Evolutionary conservation across 2,113 vertebrate species (phyloP).

Genomic region (Zapus hudsonius): DNA sequence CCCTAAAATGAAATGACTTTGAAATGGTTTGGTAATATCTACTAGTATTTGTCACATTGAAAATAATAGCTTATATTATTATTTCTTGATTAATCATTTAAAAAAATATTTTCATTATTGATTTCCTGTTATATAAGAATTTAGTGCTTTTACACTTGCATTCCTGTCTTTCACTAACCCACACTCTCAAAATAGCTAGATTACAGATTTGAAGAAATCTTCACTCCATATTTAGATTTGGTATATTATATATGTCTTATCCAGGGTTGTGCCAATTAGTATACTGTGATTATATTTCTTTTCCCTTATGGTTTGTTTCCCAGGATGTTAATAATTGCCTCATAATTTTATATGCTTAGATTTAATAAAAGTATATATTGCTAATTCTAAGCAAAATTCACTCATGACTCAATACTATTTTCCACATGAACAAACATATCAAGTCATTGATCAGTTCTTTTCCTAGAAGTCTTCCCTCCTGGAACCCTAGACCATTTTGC

Average conservation of each 20-base stretch:
- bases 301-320: neutral
- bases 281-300: neutral
- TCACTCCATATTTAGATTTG: neutral
- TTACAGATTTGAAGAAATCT: neutral
- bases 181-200: neutral
- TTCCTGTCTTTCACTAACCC: neutral
- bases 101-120: no score
- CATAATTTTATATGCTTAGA: neutral
- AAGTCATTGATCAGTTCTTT: constrained; percentile 7
- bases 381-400: neutral
- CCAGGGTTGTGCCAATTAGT: neutral
- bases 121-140: neutral
- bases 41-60: neutral
- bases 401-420: constrained; percentile 2
- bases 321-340: neutral
- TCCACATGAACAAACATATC: neutral
- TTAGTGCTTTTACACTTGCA: neutral
- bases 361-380: neutral
- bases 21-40: constrained; percentile 3
- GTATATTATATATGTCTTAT: neutral
- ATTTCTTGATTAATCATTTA: constrained; percentile 9
- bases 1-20: neutral
- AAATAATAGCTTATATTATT: neutral
- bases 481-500: neutral
- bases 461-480: neutral